These are phyloP conservation scores for Paracentrotus lividus DNA, from an alignment of 53 echinoderm and acorn worm species.

Conservation along the genomic window DNA sequence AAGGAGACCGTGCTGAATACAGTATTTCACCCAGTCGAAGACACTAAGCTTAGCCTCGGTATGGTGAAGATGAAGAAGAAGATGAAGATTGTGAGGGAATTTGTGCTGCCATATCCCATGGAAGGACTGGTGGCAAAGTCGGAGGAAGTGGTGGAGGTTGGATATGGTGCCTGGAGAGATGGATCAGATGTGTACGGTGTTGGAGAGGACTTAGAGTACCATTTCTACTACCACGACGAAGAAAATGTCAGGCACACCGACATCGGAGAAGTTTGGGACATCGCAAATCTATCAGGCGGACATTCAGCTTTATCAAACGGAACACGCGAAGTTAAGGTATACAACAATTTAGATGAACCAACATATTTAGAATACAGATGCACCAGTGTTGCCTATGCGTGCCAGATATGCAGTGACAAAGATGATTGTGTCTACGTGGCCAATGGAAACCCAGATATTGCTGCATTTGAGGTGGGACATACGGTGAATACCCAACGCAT, in stretches of 20 bases:
- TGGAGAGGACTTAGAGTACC: no score
- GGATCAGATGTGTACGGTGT: not conserved
- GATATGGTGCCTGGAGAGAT: not conserved
- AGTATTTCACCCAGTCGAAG: not conserved
- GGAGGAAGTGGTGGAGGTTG: not conserved
- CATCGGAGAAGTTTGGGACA: slow-evolving; percentile 10
- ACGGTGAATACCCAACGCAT: not conserved
- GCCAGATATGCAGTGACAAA: slow-evolving; percentile 41
- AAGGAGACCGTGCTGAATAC: not conserved
- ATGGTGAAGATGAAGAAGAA: slow-evolving; percentile 38
- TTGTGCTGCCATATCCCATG: not conserved
- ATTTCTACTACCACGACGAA: not conserved
- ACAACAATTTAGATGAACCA: not conserved
- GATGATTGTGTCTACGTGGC: not conserved
- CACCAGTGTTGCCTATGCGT: not conserved
- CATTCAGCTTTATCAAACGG: not conserved
- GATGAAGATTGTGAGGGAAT: not conserved
- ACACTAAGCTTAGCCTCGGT: not conserved
- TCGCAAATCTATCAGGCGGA: not conserved
- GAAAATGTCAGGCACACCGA: not conserved
- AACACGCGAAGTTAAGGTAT: not conserved
- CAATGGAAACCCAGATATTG: slow-evolving; percentile 7
- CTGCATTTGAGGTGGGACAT: not conserved
- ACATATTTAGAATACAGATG: not conserved
- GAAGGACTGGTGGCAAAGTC: not conserved